Conservation (phyloP, 2,888 invertebrate species). For the Tenodera sinensis region DNA sequence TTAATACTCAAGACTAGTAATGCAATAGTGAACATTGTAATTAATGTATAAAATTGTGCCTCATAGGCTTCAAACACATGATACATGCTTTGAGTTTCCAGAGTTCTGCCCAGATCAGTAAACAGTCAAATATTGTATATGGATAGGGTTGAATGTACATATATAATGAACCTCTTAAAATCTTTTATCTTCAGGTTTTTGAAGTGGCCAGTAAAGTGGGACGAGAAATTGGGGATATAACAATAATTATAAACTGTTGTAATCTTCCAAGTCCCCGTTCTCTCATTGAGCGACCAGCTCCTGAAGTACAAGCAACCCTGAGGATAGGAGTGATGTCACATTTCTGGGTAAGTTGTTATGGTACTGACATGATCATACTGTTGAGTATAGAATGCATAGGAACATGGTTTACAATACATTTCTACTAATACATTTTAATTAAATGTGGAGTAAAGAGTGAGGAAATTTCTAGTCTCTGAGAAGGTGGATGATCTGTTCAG, state of each 20-base stretch:
- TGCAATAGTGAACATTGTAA: too few species aligned
- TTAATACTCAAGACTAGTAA: too few species aligned
- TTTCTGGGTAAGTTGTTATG: conserved; percentile 53
- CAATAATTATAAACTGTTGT: conserved; percentile 62
- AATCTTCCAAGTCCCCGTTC: conserved; percentile 60
- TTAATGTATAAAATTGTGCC: too few species aligned
- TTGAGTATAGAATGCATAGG: not conserved
- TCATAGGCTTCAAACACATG: too few species aligned
- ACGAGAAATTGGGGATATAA: conserved; percentile 54
- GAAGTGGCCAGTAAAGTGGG: not conserved
- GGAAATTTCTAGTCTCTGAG: not conserved
- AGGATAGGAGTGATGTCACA: conserved; percentile 59
- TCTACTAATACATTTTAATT: not conserved
- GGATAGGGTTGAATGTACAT: too few species aligned
- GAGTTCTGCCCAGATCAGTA: too few species aligned
- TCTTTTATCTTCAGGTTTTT: conserved; percentile 39
- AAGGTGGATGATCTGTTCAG: too few species aligned
- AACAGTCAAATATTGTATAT: too few species aligned
- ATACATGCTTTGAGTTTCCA: too few species aligned
- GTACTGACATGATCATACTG: too few species aligned
- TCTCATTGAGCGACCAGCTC: conserved; percentile 48
- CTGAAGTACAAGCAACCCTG: conserved; percentile 53
- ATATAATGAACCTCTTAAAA: too few species aligned
- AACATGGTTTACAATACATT: not conserved
- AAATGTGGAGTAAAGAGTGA: not conserved